Conservation (phyloP, 2,797 vertebrate genomes). For the Enteromius trimaculatus region DNA sequence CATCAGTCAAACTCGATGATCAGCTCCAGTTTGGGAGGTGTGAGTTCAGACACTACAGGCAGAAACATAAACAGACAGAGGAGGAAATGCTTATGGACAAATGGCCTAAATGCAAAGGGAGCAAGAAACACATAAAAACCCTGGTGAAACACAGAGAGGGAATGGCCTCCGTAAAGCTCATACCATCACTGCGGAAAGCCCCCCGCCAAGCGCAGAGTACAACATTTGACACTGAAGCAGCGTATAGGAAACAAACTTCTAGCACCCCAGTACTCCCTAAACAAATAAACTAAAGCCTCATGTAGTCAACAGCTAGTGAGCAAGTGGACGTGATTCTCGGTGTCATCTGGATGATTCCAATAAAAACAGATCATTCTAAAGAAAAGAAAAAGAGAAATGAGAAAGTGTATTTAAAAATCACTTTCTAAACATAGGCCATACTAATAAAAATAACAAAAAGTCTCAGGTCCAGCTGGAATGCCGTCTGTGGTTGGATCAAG, state of each 20-base stretch:
- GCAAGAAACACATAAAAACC: slow-evolving; percentile 41
- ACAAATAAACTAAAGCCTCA: slow-evolving; percentile 66
- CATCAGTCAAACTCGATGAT: slow-evolving; percentile 47
- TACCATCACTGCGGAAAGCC: slow-evolving; percentile 57
- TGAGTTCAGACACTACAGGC: slow-evolving; percentile 60
- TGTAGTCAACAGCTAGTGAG: slow-evolving; percentile 51
- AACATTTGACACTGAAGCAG: slow-evolving; percentile 68
- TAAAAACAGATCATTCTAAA: background rate
- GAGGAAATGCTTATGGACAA: slow-evolving; percentile 71
- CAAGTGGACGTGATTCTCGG: slow-evolving; percentile 38
- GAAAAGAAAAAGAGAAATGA: slow-evolving; percentile 46
- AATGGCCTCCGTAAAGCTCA: slow-evolving; percentile 60
- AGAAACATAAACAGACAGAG: slow-evolving; percentile 65
- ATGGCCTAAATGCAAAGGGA: slow-evolving; percentile 70
- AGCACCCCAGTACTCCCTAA: slow-evolving; percentile 60
- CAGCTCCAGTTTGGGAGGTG: slow-evolving; percentile 59
- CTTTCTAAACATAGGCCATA: slow-evolving; percentile 44
- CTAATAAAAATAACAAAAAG: slow-evolving; percentile 58
- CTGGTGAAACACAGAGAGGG: slow-evolving; percentile 62
- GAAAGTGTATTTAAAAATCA: background rate
- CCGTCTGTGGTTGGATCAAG: slow-evolving; percentile 60
- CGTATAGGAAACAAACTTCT: slow-evolving; percentile 74
- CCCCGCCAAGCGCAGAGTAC: slow-evolving; percentile 65
- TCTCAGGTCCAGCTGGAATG: slow-evolving; percentile 49
- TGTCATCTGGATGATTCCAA: background rate